Base-by-base conservation (phyloP, 2,888 invertebrate genomes). In the Tetragnatha montana region DNA sequence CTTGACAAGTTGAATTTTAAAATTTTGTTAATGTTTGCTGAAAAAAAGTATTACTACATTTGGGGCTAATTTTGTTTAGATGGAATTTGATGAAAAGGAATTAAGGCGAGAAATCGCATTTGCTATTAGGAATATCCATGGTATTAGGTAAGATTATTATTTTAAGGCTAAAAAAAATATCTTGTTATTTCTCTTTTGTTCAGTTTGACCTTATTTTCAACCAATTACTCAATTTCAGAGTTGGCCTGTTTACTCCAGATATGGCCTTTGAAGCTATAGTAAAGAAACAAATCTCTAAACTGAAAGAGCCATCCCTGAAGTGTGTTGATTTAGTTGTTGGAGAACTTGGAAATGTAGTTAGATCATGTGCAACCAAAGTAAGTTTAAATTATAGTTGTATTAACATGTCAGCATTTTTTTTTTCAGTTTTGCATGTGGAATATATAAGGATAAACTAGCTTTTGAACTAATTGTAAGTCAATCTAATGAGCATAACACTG, bases 191-290 rank as follows among this genome's bases (percentile, higher is more conserved):
- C 14, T 21, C 51, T 51, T 19, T 51, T 73, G 3, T 19, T 0
- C 35, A 22, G 6, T 22, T 73, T 19, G 6, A 22, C 10, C 14
- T n/a, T 10, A 14, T 21, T 73, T 22, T 12, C 8, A 21, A 7
- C 73, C 2, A 12, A 73, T 73, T 73, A 22, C 19, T 6, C 19
- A 22, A 8, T 21, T 21, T 21, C 7, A 95, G 98, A 94, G 97
- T 99, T 92, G 99, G 99, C 93, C 95, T 99, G 90, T 99, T 99
- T 94, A 99, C 99, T 51, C 99, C 99, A 7, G 99, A 99, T 94
- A 98, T 99, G 98, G 99, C 99, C 85, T 99, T 99, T 94, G 99
- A 99, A 94, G 99, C 98, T 88, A 99, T 99, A 93, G 99, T 99
- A 71, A 99, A 99, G 95, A 98, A 98, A 93, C 99, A 99, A 95